These are phyloP conservation scores for Porites evermanni DNA, from an alignment of 92 coral and sea anemone genomes.

Conservation along the genomic window DNA sequence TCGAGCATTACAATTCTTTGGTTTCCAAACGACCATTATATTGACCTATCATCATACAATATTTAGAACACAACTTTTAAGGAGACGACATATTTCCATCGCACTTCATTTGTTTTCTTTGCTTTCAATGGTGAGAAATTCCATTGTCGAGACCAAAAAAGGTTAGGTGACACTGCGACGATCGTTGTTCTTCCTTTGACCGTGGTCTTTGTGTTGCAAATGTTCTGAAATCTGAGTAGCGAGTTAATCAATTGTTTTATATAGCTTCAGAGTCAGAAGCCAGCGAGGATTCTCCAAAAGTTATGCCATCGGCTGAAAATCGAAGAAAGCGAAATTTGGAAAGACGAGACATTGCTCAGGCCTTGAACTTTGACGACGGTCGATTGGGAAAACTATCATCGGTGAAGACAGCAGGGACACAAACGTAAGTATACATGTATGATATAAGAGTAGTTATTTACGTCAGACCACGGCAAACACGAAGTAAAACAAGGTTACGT, in stretches of 20 bases:
- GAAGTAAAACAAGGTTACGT: no score
- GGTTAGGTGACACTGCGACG: neutral
- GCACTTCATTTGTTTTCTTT: neutral
- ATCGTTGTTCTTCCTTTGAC: neutral
- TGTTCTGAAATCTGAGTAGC: neutral
- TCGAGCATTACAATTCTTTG: slow-evolving; percentile 55
- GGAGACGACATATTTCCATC: neutral
- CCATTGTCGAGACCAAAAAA: slow-evolving; percentile 14
- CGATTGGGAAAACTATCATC: slow-evolving; percentile 71
- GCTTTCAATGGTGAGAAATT: slow-evolving; percentile 4
- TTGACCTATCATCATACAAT: neutral
- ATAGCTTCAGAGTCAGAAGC: slow-evolving; percentile 40
- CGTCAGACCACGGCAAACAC: neutral
- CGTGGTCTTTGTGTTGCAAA: neutral
- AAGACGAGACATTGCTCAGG: slow-evolving; percentile 75
- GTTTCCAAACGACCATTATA: slow-evolving; percentile 22
- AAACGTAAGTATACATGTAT: slow-evolving; percentile 71
- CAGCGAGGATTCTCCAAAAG: slow-evolving; percentile 72
- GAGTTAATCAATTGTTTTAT: neutral
- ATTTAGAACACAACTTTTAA: neutral
- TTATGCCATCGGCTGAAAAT: slow-evolving; percentile 77
- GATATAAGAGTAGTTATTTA: no score
- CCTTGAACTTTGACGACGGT: slow-evolving; percentile 69
- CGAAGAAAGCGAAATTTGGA: slow-evolving; percentile 84
- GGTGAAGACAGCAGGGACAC: slow-evolving; percentile 88